Base-by-base conservation (phyloP, 2,888 invertebrate genomes). In the Pammene aurita region DNA sequence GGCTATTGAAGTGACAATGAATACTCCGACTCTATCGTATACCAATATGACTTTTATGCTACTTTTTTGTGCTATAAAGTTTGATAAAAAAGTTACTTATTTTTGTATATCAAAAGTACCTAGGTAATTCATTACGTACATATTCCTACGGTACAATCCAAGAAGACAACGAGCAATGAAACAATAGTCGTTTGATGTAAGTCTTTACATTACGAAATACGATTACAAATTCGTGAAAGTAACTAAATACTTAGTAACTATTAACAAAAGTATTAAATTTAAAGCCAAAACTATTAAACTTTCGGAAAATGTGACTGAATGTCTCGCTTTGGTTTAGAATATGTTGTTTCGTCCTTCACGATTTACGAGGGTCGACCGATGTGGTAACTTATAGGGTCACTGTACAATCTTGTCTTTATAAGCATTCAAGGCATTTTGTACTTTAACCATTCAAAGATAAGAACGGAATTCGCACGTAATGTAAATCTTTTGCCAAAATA, bases 261-360 rank as follows among this genome's bases (percentile, higher is more conserved):
- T 50, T 50, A 41, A 18, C 35, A 34, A 54, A 67, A 46, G 46
- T 38, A 9, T 38, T 18, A 26, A 10, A 38, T 60, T 69, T 54
- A 38, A 63, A 62, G n/a, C 66, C 54, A 42, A 56, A 64, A 72
- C 73, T 78, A 75, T 77, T 74, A 66, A 71, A 81, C 78, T 81
- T 82, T 78, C 73, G 72, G 74, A 80, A 77, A 80, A 73, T 71
- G 73, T 79, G 77, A 73, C 71, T 62, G 74, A 76, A 72, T 75
- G 74, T 81, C 77, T 67, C 60, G 66, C 57, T 58, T 61, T 64
- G 60, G 52, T 18, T 52, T 67, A 35, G 77, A 81, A 78, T 77
- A 75, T 79, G 78, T 78, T 79, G 79, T 80, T 83, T 78, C 78
- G 80, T 77, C 82, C 80, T 81, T 60, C 66, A 72, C 76, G 75